Base-by-base conservation (phyloP, 2,113 vertebrate species). In the Psephotus haematonotus region DNA sequence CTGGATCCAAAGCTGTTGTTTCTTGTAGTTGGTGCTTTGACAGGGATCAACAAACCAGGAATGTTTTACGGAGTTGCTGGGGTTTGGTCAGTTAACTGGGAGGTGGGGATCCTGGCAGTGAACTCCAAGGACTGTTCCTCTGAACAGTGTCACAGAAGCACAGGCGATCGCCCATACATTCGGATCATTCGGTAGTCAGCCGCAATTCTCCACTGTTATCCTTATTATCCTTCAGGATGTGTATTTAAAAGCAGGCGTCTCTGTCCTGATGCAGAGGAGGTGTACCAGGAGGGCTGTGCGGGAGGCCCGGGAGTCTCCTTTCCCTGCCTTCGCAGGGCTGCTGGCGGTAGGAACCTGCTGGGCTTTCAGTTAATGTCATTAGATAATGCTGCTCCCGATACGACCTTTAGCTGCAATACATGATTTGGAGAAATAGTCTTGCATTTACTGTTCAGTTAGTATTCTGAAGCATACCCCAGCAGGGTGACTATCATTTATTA, bases 221-320 rank as follows among this genome's bases (percentile, higher is more conserved):
- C 52, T 41, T 9, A 16, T n/a, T 62, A 11, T 3, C 59, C 47
- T 46, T 47, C 13, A n/a, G 65, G 47, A 4, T 20, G 19, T 1
- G 7, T 10, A 15, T 44, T 25, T 5, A 22, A 24, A 2, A 5
- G 62, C 11, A 39, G 29, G 3, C 9, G 0, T 9, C 49, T 41
- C 13, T 39, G 2, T 39, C 20, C 25, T 13, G 2, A 0, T 3
- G 0, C 8, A 43, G 41, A 3, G 3, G 47, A 13, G 62, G 43
- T 0, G 0, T 5, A 0, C 2, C 0, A 1, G 29, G 41, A 35
- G 17, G 52, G 2, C 7, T 1, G 8, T 0, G 7, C 0, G 0
- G 0, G 5, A 69, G 47, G 3, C 41, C 3, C 0, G 1, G 43
- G 50, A 47, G 69, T 91, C 91, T 97, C 91, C 94, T 95, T 91